A percentile compares a stretch with the other conserved stretches of the same genome.
Conservation (phyloP, 2,797 vertebrate species). For the Tauraco hartlaubi region DNA sequence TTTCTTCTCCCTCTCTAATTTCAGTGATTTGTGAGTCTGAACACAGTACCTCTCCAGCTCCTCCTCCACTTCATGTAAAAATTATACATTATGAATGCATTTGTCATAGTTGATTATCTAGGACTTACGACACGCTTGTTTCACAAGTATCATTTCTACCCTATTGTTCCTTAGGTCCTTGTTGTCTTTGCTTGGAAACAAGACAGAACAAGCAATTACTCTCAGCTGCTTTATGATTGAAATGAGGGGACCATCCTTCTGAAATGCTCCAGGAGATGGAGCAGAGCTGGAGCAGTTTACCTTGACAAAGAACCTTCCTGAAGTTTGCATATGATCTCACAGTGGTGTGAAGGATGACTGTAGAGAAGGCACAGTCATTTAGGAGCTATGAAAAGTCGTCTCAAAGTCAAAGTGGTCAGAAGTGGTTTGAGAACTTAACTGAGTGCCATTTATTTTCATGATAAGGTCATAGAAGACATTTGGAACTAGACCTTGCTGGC, state of each 20-base stretch:
- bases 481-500: not conserved
- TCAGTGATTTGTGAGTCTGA: not conserved
- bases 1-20: not conserved
- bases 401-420: not conserved
- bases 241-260: not conserved
- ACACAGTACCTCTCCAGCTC: not conserved
- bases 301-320: not conserved
- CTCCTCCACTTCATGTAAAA: not conserved
- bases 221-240: not conserved
- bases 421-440: not conserved
- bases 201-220: constrained; percentile 18
- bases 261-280: not conserved
- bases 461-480: not conserved
- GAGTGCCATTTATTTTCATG: not conserved
- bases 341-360: not conserved
- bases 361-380: not conserved
- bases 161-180: constrained; percentile 37
- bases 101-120: constrained; percentile 14
- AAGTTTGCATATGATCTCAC: not conserved
- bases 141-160: constrained; percentile 29
- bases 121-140: not conserved
- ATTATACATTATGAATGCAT: constrained; percentile 17
- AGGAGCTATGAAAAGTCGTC: not conserved
- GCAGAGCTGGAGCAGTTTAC: not conserved
- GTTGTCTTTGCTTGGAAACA: not conserved